Percentiles rank a stretch among this genome's conserved stretches.
Evolutionary conservation across 2,113 vertebrate genomes (phyloP).

Genomic region (Mesoclemmys tuberculata): DNA sequence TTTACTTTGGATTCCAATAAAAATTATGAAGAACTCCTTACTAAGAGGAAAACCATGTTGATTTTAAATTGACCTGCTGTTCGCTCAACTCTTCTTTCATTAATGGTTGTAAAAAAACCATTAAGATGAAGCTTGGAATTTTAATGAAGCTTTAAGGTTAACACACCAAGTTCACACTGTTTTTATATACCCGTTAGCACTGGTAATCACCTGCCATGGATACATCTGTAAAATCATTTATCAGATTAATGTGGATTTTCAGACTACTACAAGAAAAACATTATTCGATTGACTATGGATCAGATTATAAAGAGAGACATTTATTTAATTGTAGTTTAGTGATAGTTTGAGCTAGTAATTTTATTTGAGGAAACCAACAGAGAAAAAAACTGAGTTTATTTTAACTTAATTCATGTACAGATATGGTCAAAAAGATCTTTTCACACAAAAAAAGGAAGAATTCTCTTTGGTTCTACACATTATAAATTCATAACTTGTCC

Average conservation of each 20-base stretch:
- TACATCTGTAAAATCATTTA: background rate
- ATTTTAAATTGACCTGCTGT: background rate
- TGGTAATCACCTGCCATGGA: background rate
- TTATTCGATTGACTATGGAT: background rate
- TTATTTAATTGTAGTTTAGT: background rate
- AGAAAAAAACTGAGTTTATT: background rate
- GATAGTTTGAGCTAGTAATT: background rate
- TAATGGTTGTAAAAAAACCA: background rate
- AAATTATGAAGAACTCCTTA: background rate
- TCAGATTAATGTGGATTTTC: background rate
- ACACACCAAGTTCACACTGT: background rate
- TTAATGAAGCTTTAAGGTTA: background rate
- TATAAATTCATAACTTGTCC: no score
- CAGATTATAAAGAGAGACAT: background rate
- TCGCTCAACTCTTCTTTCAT: background rate
- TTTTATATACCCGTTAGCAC: background rate
- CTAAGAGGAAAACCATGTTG: background rate
- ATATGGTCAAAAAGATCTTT: background rate
- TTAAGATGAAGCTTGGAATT: background rate
- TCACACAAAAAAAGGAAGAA: no score
- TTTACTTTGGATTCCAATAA: background rate
- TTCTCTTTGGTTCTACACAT: no score
- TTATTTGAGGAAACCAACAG: background rate
- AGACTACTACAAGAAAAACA: fast-evolving
- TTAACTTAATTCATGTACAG: background rate